phyloP scores from a whole-genome alignment of 2,888 invertebrate genomes.

The Sipha maydis region DNA sequence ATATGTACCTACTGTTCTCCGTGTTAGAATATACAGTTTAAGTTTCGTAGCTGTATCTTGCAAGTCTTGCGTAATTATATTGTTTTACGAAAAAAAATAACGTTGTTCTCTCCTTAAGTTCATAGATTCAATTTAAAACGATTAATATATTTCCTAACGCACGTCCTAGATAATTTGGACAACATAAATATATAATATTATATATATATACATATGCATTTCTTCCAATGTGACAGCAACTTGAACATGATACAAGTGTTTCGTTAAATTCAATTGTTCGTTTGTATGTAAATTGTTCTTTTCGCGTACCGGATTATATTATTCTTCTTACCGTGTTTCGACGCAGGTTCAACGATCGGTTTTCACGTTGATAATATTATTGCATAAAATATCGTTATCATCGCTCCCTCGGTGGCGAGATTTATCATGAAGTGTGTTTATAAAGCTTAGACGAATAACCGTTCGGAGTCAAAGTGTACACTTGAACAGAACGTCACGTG shows the following conservation, averaged over 20 bases:
- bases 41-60: background rate
- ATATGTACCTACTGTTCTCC: background rate
- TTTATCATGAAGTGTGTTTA: too few species aligned
- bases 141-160: background rate
- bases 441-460: too few species aligned
- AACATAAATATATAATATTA: background rate
- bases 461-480: too few species aligned
- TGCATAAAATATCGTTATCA: too few species aligned
- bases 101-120: background rate
- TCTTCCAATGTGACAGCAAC: background rate
- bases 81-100: background rate
- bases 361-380: too few species aligned
- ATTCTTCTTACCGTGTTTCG: too few species aligned
- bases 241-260: background rate
- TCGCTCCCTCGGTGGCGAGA: too few species aligned
- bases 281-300: background rate
- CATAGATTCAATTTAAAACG: background rate
- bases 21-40: background rate
- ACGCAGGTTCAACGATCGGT: too few species aligned
- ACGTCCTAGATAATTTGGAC: constrained; percentile 8
- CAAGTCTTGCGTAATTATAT: too few species aligned
- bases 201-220: background rate
- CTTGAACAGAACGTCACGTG: too few species aligned
- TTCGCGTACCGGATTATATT: background rate
- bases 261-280: background rate